Percentiles rank a stretch among this genome's conserved stretches.
These are phyloP conservation scores for Excalfactoria chinensis DNA, from an alignment of 2,113 vertebrate genomes.

Conservation along the genomic window DNA sequence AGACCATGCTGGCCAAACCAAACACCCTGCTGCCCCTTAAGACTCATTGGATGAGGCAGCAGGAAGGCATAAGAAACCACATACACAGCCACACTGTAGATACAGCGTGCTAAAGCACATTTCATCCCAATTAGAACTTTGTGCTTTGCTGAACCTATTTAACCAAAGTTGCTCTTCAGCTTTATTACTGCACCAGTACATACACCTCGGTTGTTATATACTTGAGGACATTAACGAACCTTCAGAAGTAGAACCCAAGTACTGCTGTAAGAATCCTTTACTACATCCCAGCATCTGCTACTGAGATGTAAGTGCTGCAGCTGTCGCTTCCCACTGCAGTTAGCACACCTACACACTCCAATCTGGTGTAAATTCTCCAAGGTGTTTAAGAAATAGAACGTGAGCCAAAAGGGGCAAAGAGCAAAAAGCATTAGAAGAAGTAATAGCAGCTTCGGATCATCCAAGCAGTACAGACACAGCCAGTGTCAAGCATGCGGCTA, in stretches of 20 bases:
- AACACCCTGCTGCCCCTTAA: background rate
- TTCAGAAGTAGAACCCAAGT: background rate
- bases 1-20: accelerated
- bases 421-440: background rate
- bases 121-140: background rate
- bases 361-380: accelerated
- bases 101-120: background rate
- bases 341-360: background rate
- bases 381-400: background rate
- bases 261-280: background rate
- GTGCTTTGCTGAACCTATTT: background rate
- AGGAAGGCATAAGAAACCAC: accelerated
- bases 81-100: accelerated
- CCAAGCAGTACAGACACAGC: background rate
- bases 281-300: background rate
- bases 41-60: too few species aligned
- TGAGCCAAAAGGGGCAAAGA: background rate
- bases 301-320: background rate
- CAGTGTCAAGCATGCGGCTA: background rate
- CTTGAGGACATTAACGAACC: background rate
- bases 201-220: accelerated
- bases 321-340: background rate
- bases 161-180: background rate
- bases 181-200: background rate
- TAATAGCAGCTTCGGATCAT: background rate